A percentile compares a stretch with the other conserved stretches of the same genome.
Conservation (phyloP, 2,888 invertebrate species). For the Epirrita christyi region DNA sequence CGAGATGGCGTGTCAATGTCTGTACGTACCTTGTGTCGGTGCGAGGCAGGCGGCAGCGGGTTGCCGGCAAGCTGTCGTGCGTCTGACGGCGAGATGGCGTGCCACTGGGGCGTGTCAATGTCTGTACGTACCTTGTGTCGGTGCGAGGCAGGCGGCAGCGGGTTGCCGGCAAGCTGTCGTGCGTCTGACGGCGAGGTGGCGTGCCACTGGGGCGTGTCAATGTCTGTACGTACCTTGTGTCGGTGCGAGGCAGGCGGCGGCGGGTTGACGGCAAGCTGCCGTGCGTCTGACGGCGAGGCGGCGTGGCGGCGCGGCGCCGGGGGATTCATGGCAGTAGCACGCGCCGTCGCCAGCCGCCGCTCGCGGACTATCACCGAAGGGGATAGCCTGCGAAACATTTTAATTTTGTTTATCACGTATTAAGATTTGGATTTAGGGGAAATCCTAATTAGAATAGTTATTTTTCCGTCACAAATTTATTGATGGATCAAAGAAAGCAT, state of each 20-base stretch:
- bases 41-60: constrained; percentile 83
- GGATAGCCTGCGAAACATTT: constrained; percentile 67
- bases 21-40: constrained; percentile 74
- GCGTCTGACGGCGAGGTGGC: constrained; percentile 76
- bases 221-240: constrained; percentile 67
- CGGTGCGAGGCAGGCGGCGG: constrained; percentile 80
- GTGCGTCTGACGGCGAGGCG: constrained; percentile 73
- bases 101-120: constrained; percentile 50
- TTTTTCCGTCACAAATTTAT: too few species aligned
- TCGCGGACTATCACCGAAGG: constrained; percentile 87
- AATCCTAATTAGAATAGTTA: too few species aligned
- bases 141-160: constrained; percentile 79
- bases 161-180: constrained; percentile 84
- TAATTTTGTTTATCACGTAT: background rate
- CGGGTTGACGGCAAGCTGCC: constrained; percentile 84
- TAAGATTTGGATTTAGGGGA: too few species aligned
- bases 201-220: constrained; percentile 67
- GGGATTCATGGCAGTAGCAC: constrained; percentile 90
- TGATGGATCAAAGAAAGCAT: too few species aligned
- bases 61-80: constrained; percentile 85
- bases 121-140: constrained; percentile 70
- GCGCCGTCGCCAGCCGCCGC: constrained; percentile 86
- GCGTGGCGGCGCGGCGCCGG: constrained; percentile 87
- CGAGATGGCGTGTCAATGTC: too few species aligned
- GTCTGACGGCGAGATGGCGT: constrained; percentile 74